phyloP scores from a whole-genome alignment of 2,888 invertebrate species.

The Troilus luridus region DNA sequence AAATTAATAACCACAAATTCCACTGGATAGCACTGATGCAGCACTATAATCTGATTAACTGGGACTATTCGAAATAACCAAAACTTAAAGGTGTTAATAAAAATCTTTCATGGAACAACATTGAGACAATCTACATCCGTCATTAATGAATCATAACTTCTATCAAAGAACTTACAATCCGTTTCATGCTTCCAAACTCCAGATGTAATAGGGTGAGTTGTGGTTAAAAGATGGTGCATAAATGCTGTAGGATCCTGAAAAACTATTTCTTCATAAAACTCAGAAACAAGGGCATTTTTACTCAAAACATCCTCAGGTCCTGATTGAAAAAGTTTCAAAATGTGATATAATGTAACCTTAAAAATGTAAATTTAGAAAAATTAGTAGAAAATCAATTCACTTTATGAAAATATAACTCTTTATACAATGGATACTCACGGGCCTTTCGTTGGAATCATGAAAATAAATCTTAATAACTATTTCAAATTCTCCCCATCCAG shows the following conservation, averaged over 20 bases:
- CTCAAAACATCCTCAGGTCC: slow-evolving; percentile 69
- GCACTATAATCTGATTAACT: no score
- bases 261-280: slow-evolving; percentile 96
- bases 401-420: background rate
- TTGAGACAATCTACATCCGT: no score
- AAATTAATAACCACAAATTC: no score
- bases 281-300: slow-evolving; percentile 80
- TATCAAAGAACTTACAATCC: slow-evolving; percentile 78
- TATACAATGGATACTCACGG: slow-evolving; percentile 74
- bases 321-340: slow-evolving; percentile 93
- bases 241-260: slow-evolving; percentile 91
- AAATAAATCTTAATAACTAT: slow-evolving; percentile 98
- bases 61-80: no score
- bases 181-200: slow-evolving; percentile 88
- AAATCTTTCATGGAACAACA: no score
- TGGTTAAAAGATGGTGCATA: slow-evolving; percentile 90
- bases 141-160: background rate
- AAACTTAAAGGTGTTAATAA: no score
- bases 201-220: slow-evolving; percentile 80
- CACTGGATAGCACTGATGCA: no score
- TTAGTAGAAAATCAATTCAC: background rate
- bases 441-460: slow-evolving; percentile 94
- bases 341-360: slow-evolving; percentile 94
- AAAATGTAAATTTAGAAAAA: slow-evolving; percentile 64
- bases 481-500: slow-evolving; percentile 99